Conservation (phyloP, 2,797 vertebrate genomes). For the Nyctibius grandis region DNA sequence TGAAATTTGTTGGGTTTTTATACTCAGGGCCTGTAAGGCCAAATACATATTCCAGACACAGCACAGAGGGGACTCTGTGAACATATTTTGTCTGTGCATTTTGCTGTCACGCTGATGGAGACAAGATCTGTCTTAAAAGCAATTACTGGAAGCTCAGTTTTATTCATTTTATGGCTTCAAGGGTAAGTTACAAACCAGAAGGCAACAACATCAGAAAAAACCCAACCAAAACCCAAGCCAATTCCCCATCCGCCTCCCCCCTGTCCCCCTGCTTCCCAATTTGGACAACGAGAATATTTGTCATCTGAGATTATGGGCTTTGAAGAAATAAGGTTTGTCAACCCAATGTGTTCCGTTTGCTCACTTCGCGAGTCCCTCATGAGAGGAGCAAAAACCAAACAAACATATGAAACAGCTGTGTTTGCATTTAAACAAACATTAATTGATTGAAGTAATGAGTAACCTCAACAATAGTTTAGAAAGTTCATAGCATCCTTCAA, state of each 20-base stretch:
- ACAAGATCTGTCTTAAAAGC: background rate
- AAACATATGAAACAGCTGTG: slow-evolving; percentile 15
- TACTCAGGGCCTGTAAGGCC: background rate
- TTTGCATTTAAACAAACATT: slow-evolving; percentile 57
- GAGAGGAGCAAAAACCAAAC: background rate
- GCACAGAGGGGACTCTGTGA: background rate
- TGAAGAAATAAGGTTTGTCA: background rate
- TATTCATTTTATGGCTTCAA: background rate
- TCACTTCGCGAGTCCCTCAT: background rate
- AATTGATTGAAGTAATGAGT: slow-evolving; percentile 44
- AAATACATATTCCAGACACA: background rate
- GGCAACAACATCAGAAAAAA: background rate
- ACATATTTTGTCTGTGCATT: background rate
- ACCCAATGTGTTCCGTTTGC: background rate
- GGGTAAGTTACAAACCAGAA: background rate
- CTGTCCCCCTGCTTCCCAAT: no score
- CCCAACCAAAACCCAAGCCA: fast-evolving
- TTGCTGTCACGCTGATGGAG: background rate
- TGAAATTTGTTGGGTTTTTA: background rate
- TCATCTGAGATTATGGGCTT: background rate
- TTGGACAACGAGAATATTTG: background rate
- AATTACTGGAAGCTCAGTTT: background rate
- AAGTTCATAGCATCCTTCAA: background rate
- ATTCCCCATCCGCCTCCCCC: background rate
- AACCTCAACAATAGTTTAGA: background rate